Base-by-base conservation (phyloP, 2,888 invertebrate genomes). In the Cynaeus angustus region DNA sequence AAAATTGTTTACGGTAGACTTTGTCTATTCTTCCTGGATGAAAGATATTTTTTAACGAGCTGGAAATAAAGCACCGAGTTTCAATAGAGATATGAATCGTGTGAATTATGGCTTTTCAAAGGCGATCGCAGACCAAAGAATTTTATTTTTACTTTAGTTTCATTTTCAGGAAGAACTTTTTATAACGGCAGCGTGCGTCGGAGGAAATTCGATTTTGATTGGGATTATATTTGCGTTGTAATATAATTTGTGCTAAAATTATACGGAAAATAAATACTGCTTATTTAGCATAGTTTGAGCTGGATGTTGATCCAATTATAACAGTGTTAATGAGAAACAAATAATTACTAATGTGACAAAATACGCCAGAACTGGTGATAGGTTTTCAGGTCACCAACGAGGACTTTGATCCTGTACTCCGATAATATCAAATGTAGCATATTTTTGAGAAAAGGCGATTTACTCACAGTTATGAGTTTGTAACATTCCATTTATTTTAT, bases 1-100 rank as follows among this genome's bases (percentile, higher is more conserved):
- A 59, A 59, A 59, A 59, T 66, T 56, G 43, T 53, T 56, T 65
- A 30, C 33, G 33, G 8, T 53, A 21, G 50, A 46, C 48, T 66
- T 30, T 58, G 10, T 48, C 33, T 33, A 48, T 13, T 56, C 46
- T 56, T 56, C 56, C 5, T 28, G 12, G 41, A 43, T 43, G 16
- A 26, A 58, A 58, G 43, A 58, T 41, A 41, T 41, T 41, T 41
- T 41, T 41, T 41, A 41, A 41, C 41, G 41, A 41, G 10, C 12
- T 41, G 41, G 41, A 41, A 41, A 13, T 41, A 41, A 41, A 41
- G 41, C 41, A 13, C 3, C n/a, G 41, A 3, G 12, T 12, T 33
- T 33, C 33, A 33, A 33, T 9, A 13, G 41, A 10, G 10, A 41
- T 41, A 13, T 13, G 48, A 16, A 16, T 14, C 26, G 48, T 26